Evolutionary conservation across 2,113 vertebrate species (phyloP).

Genomic region (Muntiacus reevesi): DNA sequence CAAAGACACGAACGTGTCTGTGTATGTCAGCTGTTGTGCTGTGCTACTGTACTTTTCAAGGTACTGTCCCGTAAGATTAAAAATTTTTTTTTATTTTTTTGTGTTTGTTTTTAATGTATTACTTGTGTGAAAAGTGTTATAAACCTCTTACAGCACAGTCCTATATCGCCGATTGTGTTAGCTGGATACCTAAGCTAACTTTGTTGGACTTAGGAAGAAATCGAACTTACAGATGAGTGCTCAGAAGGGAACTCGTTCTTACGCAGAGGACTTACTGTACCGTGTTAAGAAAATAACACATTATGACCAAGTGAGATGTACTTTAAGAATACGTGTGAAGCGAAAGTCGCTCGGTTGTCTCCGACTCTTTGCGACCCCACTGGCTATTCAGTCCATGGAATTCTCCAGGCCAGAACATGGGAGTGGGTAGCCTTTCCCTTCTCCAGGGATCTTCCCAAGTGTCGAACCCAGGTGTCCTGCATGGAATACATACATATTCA

Average conservation of each 20-base stretch:
- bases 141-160: neutral
- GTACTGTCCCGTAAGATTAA: neutral
- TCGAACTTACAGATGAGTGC: neutral
- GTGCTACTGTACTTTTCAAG: neutral
- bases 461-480: neutral
- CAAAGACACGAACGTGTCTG: fast-evolving
- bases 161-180: neutral
- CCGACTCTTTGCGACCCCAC: neutral
- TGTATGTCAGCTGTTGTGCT: neutral
- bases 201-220: neutral
- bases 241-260: neutral
- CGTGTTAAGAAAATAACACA: neutral
- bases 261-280: neutral
- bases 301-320: neutral
- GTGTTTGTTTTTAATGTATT: neutral
- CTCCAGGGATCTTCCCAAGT: neutral
- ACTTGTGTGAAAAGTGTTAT: neutral
- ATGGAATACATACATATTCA: neutral
- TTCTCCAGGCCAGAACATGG: neutral
- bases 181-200: neutral
- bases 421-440: neutral
- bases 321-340: neutral
- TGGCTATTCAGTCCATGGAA: fast-evolving
- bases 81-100: neutral
- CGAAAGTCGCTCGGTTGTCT: neutral